Conservation (phyloP, 1,140 invertebrate species). For the Trissolcus basalis region DNA sequence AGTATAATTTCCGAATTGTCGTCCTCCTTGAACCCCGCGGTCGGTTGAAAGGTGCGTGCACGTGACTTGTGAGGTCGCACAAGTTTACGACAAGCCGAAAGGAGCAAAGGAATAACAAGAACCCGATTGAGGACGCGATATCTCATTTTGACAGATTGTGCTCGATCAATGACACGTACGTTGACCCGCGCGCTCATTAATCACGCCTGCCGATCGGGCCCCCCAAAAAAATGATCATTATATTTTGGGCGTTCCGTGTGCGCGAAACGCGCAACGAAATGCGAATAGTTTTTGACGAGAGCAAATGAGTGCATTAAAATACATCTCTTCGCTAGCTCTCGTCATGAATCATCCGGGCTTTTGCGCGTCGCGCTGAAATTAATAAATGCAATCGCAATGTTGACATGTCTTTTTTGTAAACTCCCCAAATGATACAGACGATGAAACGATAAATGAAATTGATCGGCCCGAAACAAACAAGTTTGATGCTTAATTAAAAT, state of each 20-base stretch:
- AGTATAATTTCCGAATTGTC: no score
- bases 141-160: constrained; percentile 55
- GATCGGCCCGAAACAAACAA: no score
- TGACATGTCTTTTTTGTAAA: neutral
- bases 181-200: constrained; percentile 53
- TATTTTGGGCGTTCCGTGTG: constrained; percentile 30
- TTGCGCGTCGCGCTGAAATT: constrained; percentile 18
- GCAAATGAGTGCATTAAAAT: constrained; percentile 38
- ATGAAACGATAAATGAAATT: no score
- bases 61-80: constrained; percentile 16
- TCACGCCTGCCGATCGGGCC: constrained; percentile 39
- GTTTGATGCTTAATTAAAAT: no score
- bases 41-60: no score
- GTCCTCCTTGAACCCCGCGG: no score
- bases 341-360: constrained; percentile 22
- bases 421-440: no score
- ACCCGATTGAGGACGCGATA: constrained; percentile 40
- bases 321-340: neutral
- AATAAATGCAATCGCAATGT: constrained; percentile 15
- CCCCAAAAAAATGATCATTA: constrained; percentile 50
- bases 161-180: constrained; percentile 54
- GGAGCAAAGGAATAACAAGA: no score
- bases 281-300: constrained; percentile 23
- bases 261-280: constrained; percentile 16
- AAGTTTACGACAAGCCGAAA: constrained; percentile 19